Percentiles rank a stretch among this genome's conserved stretches.
Evolutionary conservation across 2,888 invertebrate species (phyloP).

Genomic region (Conus canariensis): DNA sequence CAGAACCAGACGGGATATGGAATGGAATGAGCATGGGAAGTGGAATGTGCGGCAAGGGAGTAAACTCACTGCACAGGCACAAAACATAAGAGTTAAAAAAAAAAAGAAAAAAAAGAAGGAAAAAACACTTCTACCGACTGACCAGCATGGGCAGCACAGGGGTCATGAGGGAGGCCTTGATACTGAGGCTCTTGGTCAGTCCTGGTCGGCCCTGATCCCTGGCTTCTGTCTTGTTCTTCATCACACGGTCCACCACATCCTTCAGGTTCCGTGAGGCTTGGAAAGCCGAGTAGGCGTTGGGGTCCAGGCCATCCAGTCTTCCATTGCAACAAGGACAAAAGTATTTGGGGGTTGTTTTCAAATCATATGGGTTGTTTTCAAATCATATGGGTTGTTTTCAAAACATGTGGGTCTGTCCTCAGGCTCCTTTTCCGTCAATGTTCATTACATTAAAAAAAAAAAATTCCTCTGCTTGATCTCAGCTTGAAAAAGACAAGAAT

Average conservation of each 20-base stretch:
- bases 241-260: slow-evolving; percentile 85
- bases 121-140: slow-evolving; percentile 27
- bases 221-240: slow-evolving; percentile 56
- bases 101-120: neutral
- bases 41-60: too few relatives aligned
- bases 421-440: too few relatives aligned
- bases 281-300: slow-evolving; percentile 92
- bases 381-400: too few relatives aligned
- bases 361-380: neutral
- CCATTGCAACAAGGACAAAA: slow-evolving; percentile 19
- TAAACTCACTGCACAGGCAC: too few relatives aligned
- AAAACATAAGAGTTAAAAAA: too few relatives aligned
- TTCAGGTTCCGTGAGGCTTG: slow-evolving; percentile 90
- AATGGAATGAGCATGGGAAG: too few relatives aligned
- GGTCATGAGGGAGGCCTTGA: slow-evolving; percentile 88
- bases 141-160: slow-evolving; percentile 95
- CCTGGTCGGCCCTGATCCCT: slow-evolving; percentile 62
- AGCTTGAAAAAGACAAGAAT: too few relatives aligned
- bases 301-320: slow-evolving; percentile 89
- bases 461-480: too few relatives aligned
- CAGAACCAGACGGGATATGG: too few relatives aligned
- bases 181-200: slow-evolving; percentile 75
- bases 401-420: too few relatives aligned
- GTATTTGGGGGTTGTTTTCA: too few relatives aligned
- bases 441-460: too few relatives aligned